phyloP scores from a whole-genome alignment of 64 coral and sea anemone genomes.

The Montipora capricornis region DNA sequence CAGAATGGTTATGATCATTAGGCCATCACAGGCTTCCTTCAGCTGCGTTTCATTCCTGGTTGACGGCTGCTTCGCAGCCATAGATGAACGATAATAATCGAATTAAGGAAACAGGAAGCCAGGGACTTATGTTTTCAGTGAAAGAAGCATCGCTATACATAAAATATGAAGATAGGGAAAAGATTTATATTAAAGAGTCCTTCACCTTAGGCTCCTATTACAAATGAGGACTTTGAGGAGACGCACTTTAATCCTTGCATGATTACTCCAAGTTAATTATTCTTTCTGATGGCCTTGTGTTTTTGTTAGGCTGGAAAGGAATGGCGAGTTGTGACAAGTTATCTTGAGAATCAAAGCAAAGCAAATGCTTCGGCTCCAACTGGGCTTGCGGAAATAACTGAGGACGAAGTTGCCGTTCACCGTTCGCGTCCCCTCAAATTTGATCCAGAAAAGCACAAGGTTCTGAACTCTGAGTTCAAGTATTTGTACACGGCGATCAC shows the following conservation, averaged over 20 bases:
- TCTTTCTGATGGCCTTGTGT: neutral
- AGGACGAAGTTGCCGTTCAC: neutral
- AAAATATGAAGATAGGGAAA: no score
- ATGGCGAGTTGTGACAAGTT: slow-evolving; percentile 69
- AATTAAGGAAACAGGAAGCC: no score
- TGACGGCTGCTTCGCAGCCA: no score
- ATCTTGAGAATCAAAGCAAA: neutral
- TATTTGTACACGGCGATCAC: slow-evolving; percentile 98
- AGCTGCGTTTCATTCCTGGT: no score
- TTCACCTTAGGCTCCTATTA: no score
- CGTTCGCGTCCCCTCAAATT: slow-evolving; percentile 63
- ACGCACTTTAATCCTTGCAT: neutral
- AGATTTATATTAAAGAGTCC: no score
- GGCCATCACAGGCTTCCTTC: no score
- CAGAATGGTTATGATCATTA: no score
- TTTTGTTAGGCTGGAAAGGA: slow-evolving; percentile 57
- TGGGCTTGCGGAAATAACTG: slow-evolving; percentile 15
- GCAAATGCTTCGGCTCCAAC: neutral
- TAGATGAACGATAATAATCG: no score
- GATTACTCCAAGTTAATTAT: slow-evolving; percentile 31
- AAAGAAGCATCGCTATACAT: no score
- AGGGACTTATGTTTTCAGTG: no score
- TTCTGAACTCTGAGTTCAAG: slow-evolving; percentile 98
- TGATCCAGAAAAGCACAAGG: slow-evolving; percentile 88
- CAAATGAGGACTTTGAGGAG: no score